A percentile compares a stretch with the other conserved stretches of the same genome.
Conservation (phyloP, 2,797 vertebrate species). For the Labeo calbasu region DNA sequence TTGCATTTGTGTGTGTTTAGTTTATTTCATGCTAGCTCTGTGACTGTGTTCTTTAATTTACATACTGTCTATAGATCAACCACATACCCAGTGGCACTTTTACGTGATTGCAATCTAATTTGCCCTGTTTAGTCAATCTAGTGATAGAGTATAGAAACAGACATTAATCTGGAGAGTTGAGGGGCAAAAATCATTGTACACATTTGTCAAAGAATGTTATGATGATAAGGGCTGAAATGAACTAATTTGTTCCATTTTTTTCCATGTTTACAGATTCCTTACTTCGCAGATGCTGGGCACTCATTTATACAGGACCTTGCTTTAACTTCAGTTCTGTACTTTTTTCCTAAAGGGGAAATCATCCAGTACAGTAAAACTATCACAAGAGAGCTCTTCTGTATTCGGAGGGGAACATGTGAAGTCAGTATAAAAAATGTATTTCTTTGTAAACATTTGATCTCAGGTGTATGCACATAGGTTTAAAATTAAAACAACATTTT, state of each 20-base stretch:
- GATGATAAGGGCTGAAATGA: background rate
- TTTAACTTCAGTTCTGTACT: conserved; percentile 47
- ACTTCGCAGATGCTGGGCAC: conserved; percentile 37
- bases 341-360: conserved; percentile 59
- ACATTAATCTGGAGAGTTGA: background rate
- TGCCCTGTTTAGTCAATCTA: too few species aligned
- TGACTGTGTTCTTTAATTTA: too few species aligned
- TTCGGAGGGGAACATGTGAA: conserved; percentile 52
- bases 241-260: background rate
- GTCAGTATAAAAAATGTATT: conserved; percentile 15
- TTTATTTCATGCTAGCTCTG: too few species aligned
- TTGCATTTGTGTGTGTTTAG: too few species aligned
- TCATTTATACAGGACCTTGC: conserved; percentile 47
- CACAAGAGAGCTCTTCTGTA: conserved; percentile 53
- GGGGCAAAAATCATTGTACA: background rate
- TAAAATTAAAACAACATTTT: background rate
- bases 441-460: background rate
- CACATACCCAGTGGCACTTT: too few species aligned
- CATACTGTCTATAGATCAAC: too few species aligned
- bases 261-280: conserved; percentile 46
- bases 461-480: background rate
- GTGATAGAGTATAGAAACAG: too few species aligned
- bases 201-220: background rate
- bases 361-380: conserved; percentile 55
- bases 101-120: too few species aligned